Evolutionary conservation across 92 coral and sea anemone species (phyloP).

Genomic region (Palythoa grandis): DNA sequence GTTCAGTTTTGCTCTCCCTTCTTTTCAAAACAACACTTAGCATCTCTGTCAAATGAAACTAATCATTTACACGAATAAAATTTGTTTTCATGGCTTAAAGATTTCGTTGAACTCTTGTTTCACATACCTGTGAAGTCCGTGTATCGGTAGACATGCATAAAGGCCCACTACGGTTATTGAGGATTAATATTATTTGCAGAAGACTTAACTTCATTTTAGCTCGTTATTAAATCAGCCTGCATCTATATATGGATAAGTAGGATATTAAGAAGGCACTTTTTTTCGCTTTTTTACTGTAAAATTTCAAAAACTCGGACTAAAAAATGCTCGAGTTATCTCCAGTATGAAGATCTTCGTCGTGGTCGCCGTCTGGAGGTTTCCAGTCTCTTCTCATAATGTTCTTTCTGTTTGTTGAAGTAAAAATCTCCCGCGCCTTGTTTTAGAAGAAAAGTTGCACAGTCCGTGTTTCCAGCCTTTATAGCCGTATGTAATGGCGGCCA

Average conservation of each 20-base stretch:
- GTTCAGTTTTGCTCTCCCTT: neutral
- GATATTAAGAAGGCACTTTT: neutral
- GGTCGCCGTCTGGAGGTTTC: slow-evolving; percentile 57
- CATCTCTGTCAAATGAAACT: neutral
- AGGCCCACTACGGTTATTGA: neutral
- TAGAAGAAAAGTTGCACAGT: slow-evolving; percentile 80
- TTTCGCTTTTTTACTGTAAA: neutral
- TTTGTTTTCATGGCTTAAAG: no score
- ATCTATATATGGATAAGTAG: neutral
- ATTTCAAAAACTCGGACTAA: neutral
- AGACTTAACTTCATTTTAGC: neutral
- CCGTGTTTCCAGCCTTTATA: slow-evolving; percentile 66
- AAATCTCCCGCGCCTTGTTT: slow-evolving; percentile 88
- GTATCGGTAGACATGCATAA: neutral
- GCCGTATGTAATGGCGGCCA: slow-evolving; percentile 92
- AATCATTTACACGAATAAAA: no score
- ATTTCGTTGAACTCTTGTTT: no score
- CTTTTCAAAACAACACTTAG: neutral
- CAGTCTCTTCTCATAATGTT: slow-evolving; percentile 71
- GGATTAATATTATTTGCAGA: neutral
- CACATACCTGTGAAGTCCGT: neutral
- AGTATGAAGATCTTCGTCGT: slow-evolving; percentile 71
- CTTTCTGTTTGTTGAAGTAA: slow-evolving; percentile 78
- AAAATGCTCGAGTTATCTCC: slow-evolving; percentile 51
- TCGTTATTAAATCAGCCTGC: neutral